A percentile compares a stretch with the other conserved stretches of the same genome.
These are phyloP conservation scores for Epinephelus moara DNA, from an alignment of 2,113 vertebrate genomes.

Conservation along the genomic window DNA sequence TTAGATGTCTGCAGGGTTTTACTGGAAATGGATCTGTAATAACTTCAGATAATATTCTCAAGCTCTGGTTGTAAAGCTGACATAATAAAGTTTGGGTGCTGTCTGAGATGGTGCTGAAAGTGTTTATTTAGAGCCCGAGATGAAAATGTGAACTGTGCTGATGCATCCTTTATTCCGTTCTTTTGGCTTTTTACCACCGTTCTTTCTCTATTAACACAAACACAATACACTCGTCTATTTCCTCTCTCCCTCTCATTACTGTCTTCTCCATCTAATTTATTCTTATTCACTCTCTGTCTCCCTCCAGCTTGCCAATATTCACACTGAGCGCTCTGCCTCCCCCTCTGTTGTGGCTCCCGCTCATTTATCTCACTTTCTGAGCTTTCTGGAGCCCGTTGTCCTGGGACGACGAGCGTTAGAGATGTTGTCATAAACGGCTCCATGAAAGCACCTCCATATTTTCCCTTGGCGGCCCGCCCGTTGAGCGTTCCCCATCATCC, in stretches of 20 bases:
- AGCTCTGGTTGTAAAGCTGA: conserved; percentile 39
- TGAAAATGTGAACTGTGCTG: conserved; percentile 44
- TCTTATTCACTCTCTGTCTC: conserved; percentile 43
- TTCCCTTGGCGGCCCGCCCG: conserved; percentile 16
- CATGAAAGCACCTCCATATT: conserved; percentile 38
- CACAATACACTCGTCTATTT: conserved; percentile 20
- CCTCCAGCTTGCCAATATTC: conserved; percentile 48
- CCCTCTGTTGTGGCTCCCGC: conserved; percentile 49
- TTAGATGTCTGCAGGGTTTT: conserved; percentile 38
- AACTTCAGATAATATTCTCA: conserved; percentile 41
- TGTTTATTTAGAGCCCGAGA: conserved; percentile 16
- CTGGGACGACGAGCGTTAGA: conserved; percentile 38
- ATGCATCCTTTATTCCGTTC: conserved; percentile 35
- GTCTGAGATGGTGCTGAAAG: conserved; percentile 13
- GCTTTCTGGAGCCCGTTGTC: conserved; percentile 43
- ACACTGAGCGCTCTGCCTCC: conserved; percentile 5
- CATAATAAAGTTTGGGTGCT: conserved; percentile 44
- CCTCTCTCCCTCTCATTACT: conserved; percentile 33
- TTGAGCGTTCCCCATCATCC: background rate
- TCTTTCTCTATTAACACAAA: conserved; percentile 35
- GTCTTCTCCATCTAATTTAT: conserved; percentile 53
- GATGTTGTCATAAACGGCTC: conserved; percentile 52
- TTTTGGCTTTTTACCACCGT: conserved; percentile 35
- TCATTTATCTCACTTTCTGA: conserved; percentile 68
- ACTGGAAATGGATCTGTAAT: conserved; percentile 42